Base-by-base conservation (phyloP, 2,888 invertebrate species). In the Ceratothoa steindachneri region DNA sequence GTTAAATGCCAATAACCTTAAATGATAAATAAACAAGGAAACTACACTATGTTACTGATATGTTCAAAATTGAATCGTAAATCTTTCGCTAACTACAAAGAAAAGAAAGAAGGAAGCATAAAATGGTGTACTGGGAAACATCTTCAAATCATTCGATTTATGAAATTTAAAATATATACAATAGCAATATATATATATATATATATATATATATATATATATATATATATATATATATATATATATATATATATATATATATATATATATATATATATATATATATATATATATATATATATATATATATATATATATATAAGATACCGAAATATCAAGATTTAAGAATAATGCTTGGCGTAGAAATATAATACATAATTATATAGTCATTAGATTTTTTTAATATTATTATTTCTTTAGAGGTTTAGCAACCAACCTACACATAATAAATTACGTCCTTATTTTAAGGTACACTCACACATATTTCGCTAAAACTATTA, bases 11-110 rank as follows among this genome's bases (percentile, higher is more conserved):
- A 41, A 41, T 41, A 41, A n/a, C 15, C 41, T 41, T 41, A 41
- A 41, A 41, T 5, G 15, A n/a, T n/a, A 41, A 41, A 41, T 41
- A 41, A 41, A 41, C 41, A 15, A 9, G 41, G 15, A 9, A 9
- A 41, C 41, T 41, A 9, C 41, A 41, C 41, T 41, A 41, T 15
- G 15, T 41, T 41, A 41, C 41, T 41, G 41, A 41, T 41, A 41
- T 41, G 41, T 41, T 41, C 15, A 41, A 41, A 41, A 41, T 41
- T 41, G 41, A 41, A 41, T 9, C n/a, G n/a, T n/a, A n/a, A n/a
- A n/a, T n/a, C n/a, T n/a, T 41, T 41, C 5, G 15, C 41, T 41
- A 41, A 41, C 75, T 72, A 75, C 75, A 41, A 69, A 52, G 41
- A 51, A 52, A 68, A 15, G 22, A 15, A 52, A 24, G 41, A 68